Percentiles rank a stretch among this genome's conserved stretches.
Conservation (phyloP, 2,888 invertebrate genomes). For the Syrphus vitripennis region DNA sequence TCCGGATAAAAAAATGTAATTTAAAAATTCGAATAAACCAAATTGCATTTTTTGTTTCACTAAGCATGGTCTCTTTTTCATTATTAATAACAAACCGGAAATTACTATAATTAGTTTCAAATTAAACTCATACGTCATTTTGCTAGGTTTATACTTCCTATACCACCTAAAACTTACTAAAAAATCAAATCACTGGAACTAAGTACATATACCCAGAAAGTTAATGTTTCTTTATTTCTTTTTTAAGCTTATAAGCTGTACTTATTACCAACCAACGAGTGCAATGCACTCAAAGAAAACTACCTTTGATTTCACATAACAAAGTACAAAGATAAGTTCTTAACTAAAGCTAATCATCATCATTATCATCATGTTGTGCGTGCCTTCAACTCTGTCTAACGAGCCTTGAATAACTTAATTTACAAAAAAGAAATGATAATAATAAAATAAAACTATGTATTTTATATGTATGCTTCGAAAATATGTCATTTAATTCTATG, state of each 20-base stretch:
- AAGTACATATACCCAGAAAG: conserved; percentile 39
- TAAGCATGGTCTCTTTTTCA: no score
- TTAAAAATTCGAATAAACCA: no score
- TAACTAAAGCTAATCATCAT: not conserved
- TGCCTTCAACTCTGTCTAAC: conserved; percentile 25
- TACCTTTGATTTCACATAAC: not conserved
- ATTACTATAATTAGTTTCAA: no score
- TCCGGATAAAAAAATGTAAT: no score
- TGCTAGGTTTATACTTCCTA: no score
- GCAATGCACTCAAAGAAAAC: not conserved
- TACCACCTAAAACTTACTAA: not conserved
- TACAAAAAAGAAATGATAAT: not conserved
- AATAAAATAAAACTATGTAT: not conserved
- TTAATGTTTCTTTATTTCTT: conserved; percentile 7
- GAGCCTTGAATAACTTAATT: conserved; percentile 59
- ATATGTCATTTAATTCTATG: conserved; percentile 29
- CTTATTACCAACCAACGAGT: not conserved
- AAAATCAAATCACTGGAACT: conserved; percentile 19
- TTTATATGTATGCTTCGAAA: not conserved
- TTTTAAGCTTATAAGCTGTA: not conserved
- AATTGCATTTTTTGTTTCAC: no score
- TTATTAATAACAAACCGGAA: no score
- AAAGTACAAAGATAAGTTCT: conserved; percentile 16
- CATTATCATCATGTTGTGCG: not conserved
- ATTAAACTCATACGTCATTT: no score